Base-by-base conservation (phyloP, 2,113 vertebrate genomes). In the Meriones unguiculatus region DNA sequence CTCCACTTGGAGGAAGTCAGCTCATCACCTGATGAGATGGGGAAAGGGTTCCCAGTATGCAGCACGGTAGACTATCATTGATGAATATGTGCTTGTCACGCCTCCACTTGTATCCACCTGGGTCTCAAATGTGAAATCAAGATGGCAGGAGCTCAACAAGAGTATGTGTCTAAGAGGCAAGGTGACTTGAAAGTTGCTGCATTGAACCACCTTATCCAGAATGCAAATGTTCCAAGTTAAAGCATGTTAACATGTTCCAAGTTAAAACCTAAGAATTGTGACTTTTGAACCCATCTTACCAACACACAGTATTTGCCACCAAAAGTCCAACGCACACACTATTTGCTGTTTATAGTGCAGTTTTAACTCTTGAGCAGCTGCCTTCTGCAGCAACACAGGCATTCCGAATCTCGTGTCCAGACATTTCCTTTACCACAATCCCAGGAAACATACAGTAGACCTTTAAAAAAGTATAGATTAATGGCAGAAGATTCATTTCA, bases 341-440 rank as follows among this genome's bases (percentile, higher is more conserved):
- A 35, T 89, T 64, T 93, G 84, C 88, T 90, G 77, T 4, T 35
- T 54, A 50, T 25, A n/a, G 24, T 85, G 73, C 65, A 67, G 25
- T 90, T 94, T 67, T 87, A 85, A 75, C 82, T 89, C 30, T 92
- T 92, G 86, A 95, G 11, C 11, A 87, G 17, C 50, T 80, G 67
- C 72, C 14, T 88, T 75, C 89, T 46, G 1, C 87, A 84, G 80
- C 24, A 90, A 7, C 6, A 24, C 73, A 57, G 11, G n/a, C 24
- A 62, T 80, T 76, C 22, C 1, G 75, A 78, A 78, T 59, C 41
- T 84, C 81, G 76, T 30, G 65, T 94, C 59, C 50, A 92, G 65
- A 87, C 87, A 46, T 76, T 81, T 92, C 76, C 5, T 96, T 96
- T 96, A 84, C 69, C 41, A 59, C 15, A 76, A 76, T 75, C 35